Percentiles rank a stretch among this genome's conserved stretches.
Conservation (phyloP, 2,797 vertebrate species). For the Discoglossus pictus region DNA sequence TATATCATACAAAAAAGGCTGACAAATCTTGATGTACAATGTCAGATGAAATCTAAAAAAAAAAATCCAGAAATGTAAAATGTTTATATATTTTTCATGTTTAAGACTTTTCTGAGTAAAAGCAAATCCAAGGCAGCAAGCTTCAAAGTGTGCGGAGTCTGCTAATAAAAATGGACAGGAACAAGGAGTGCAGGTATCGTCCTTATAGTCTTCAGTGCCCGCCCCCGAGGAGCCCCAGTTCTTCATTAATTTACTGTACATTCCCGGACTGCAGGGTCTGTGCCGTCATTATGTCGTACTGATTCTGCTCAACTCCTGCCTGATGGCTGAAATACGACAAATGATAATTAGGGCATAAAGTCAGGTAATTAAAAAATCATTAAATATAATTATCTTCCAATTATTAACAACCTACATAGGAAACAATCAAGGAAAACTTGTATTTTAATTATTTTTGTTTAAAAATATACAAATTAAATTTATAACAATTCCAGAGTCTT, state of each 20-base stretch:
- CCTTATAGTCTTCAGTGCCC: slow-evolving; percentile 74
- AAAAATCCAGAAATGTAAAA: slow-evolving; percentile 84
- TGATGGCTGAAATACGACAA: slow-evolving; percentile 82
- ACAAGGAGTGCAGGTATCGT: slow-evolving; percentile 82
- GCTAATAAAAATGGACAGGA: slow-evolving; percentile 84
- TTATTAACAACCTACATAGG: too few relatives aligned
- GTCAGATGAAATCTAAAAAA: slow-evolving; percentile 82
- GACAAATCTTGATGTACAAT: slow-evolving; percentile 84
- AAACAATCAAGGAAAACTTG: too few relatives aligned
- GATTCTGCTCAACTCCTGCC: slow-evolving; percentile 95
- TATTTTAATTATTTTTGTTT: too few relatives aligned
- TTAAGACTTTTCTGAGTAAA: slow-evolving; percentile 72
- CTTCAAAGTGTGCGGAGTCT: slow-evolving; percentile 88
- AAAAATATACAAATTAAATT: too few relatives aligned
- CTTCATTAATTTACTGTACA: slow-evolving; percentile 64
- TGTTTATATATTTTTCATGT: slow-evolving; percentile 69
- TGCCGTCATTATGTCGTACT: slow-evolving; percentile 84
- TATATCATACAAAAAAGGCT: slow-evolving; percentile 90
- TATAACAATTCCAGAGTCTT: too few relatives aligned
- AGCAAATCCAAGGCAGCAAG: slow-evolving; percentile 81
- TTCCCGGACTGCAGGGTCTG: slow-evolving; percentile 39
- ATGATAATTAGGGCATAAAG: too few relatives aligned
- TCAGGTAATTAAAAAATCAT: too few relatives aligned
- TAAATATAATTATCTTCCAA: too few relatives aligned
- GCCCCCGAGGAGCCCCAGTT: slow-evolving; percentile 65